Evolutionary conservation across 2,113 vertebrate genomes (phyloP), one percentile per base, ranked within the genome.

Genomic region (Ranitomeya imitator): DNA sequence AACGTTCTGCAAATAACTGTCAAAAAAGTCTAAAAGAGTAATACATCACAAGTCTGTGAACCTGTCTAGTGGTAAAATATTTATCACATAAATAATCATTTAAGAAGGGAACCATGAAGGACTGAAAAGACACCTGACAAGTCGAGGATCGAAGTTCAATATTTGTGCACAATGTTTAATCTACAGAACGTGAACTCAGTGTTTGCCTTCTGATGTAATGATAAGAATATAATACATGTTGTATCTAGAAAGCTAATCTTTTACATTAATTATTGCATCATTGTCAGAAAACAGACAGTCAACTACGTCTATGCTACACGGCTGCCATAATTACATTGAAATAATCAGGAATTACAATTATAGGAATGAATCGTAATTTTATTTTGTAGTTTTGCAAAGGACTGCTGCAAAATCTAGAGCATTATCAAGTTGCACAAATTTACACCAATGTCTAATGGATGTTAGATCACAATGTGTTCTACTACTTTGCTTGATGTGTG

Each of bases 81-180:
- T 65, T 79, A 86, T 65, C 26, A 31, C 77, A 57, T 86, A 80
- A 79, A 86, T 78, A 86, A 63, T 60, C 59, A 86, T 86, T 79
- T 86, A 23, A 23, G 77, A 67, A 79, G 76, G 69, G 77, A 86
- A 67, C 85, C 85, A 37, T 57, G 37, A 86, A 57, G 12, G 45
- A 37, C 52, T 18, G 26, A 82, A 69, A 69, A 74, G 37, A 65
- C 52, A 74, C 67, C 57, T 73, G 63, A 82, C 86, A 80, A 54
- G 6, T 12, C 63, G 67, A 3, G 7, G 14, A 79, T 55, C 60
- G 31, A 69, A 69, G 23, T 31, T 80, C 79, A 86, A 86, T 86
- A 86, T 86, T 86, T 86, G 85, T 52, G 6, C 45, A 16, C 16
- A 9, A 13, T 15, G 71, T 60, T 23, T 51, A n/a, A 21, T 60